These are phyloP conservation scores for Leptinotarsa rubiginosa DNA, from an alignment of 2,888 invertebrate genomes.

Conservation along the genomic window DNA sequence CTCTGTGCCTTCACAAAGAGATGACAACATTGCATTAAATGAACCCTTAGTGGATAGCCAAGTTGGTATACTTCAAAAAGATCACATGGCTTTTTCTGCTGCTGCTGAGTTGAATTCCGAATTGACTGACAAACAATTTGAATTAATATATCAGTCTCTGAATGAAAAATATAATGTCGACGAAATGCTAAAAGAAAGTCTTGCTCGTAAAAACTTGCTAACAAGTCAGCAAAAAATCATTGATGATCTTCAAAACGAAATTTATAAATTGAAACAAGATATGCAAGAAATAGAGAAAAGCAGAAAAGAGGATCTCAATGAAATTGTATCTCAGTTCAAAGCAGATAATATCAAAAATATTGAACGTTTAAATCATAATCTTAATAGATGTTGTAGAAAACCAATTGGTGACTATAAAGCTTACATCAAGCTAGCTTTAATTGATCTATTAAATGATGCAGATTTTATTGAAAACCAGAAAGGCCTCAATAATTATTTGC, in stretches of 20 bases:
- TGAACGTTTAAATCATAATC: conserved; percentile 44
- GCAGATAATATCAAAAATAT: conserved; percentile 47
- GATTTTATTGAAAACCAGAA: conserved; percentile 62
- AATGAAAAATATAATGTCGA: conserved; percentile 57
- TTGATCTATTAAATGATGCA: conserved; percentile 58
- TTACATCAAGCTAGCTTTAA: conserved; percentile 56
- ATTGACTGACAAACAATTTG: conserved; percentile 62
- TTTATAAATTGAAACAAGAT: conserved; percentile 71
- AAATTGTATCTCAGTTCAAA: conserved; percentile 51
- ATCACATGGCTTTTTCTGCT: conserved; percentile 45
- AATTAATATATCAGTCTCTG: conserved; percentile 59
- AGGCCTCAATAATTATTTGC: conserved; percentile 72
- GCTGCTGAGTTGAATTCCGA: conserved; percentile 48
- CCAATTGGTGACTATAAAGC: conserved; percentile 59
- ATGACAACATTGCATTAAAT: conserved; percentile 42
- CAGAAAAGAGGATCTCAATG: conserved; percentile 44
- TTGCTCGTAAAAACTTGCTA: conserved; percentile 8
- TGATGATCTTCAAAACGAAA: conserved; percentile 60
- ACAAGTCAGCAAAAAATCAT: conserved; percentile 50
- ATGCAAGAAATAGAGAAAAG: conserved; percentile 61
- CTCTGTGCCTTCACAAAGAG: conserved; percentile 41
- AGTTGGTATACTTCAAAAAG: conserved; percentile 56
- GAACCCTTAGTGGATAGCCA: conserved; percentile 28
- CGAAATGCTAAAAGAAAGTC: conserved; percentile 55
- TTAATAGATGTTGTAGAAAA: conserved; percentile 59